These are phyloP conservation scores for Cladorhizidae sp. DNA, from an alignment of 37 sponge, comb jelly and placozoan genomes.

Conservation along the genomic window DNA sequence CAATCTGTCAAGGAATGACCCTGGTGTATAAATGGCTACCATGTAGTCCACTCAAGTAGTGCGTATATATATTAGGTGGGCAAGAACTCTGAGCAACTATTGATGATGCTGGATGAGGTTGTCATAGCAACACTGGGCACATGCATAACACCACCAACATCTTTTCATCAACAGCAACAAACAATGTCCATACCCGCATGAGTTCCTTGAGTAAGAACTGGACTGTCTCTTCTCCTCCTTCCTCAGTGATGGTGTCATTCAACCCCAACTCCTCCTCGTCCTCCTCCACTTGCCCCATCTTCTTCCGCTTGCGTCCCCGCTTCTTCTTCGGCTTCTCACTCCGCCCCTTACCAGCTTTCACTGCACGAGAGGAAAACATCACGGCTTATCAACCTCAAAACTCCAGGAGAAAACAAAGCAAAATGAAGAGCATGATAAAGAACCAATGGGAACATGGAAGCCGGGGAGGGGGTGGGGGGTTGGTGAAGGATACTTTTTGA, in stretches of 20 bases:
- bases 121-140: background rate
- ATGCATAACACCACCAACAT: background rate
- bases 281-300: conserved; percentile 13
- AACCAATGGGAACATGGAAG: too few relatives aligned
- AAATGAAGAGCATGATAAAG: background rate
- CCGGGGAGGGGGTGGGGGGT: too few relatives aligned
- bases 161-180: background rate
- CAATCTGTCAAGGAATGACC: too few relatives aligned
- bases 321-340: conserved; percentile 26
- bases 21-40: too few relatives aligned
- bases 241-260: background rate
- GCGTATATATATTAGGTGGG: too few relatives aligned
- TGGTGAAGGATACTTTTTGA: too few relatives aligned
- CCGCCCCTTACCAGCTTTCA: background rate
- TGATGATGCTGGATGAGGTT: too few relatives aligned
- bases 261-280: background rate
- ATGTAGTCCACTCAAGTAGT: too few relatives aligned
- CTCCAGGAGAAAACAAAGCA: background rate
- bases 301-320: background rate
- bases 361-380: too few relatives aligned
- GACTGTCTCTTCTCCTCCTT: conserved; percentile 6
- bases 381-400: background rate
- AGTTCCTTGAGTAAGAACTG: conserved; percentile 18
- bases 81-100: too few relatives aligned
- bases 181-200: conserved; percentile 1